Evolutionary conservation across 2,888 invertebrate genomes (phyloP).

Genomic region (Odontocolon sp.): DNA sequence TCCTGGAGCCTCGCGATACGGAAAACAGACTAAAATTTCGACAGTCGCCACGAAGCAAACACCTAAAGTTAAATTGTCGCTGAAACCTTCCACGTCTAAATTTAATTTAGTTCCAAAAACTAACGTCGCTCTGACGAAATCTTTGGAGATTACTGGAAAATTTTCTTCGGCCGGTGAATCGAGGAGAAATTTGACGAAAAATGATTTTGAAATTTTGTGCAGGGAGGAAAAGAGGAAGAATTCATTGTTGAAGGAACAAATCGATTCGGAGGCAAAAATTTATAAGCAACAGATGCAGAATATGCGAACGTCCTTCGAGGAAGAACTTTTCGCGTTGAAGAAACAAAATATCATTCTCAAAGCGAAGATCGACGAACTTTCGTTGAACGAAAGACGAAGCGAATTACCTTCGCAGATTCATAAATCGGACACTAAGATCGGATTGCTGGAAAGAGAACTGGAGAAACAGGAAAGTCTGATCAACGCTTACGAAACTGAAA

Average conservation of each 20-base stretch:
- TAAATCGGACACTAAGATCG: constrained; percentile 68
- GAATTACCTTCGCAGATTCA: constrained; percentile 50
- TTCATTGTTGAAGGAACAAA: constrained; percentile 72
- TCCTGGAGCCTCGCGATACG: too few relatives aligned
- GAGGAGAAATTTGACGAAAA: constrained; percentile 64
- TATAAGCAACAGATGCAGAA: constrained; percentile 76
- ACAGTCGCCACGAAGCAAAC: constrained; percentile 64
- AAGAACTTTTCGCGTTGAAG: constrained; percentile 75
- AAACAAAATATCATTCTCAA: constrained; percentile 78
- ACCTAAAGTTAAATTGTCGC: constrained; percentile 58
- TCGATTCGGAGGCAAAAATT: constrained; percentile 74
- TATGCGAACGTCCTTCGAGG: constrained; percentile 75
- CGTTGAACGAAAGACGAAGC: constrained; percentile 66
- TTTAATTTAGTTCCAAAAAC: constrained; percentile 63
- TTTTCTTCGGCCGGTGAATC: constrained; percentile 68
- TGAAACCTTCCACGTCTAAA: constrained; percentile 59
- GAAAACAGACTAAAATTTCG: constrained; percentile 61
- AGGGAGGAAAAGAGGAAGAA: constrained; percentile 76
- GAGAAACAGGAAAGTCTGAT: constrained; percentile 77
- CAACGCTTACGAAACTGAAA: constrained; percentile 76
- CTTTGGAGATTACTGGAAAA: constrained; percentile 66
- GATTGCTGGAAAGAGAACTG: constrained; percentile 73
- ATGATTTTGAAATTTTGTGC: constrained; percentile 73
- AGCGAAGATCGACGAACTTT: constrained; percentile 74
- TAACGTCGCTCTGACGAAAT: constrained; percentile 25